phyloP scores from a whole-genome alignment of 2,888 invertebrate species.

The Drosophila austrosaltans region DNA sequence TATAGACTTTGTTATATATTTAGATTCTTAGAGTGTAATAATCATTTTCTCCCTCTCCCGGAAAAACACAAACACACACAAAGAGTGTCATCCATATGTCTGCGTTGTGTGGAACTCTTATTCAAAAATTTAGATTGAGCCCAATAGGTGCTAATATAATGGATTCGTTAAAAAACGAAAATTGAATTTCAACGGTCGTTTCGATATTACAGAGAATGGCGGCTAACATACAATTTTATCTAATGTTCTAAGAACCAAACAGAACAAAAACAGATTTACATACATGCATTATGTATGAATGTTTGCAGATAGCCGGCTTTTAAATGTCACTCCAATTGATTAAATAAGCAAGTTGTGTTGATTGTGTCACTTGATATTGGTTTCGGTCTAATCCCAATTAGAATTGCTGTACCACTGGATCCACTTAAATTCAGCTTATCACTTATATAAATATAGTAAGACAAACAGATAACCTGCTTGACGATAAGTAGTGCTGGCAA shows the following conservation, averaged over 20 bases:
- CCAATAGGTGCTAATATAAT: background rate
- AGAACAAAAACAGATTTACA: background rate
- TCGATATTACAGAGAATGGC: background rate
- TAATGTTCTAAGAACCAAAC: background rate
- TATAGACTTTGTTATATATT: constrained; percentile 42
- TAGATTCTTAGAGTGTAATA: constrained; percentile 23
- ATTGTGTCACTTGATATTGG: background rate
- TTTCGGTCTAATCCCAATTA: background rate
- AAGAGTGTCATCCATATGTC: background rate
- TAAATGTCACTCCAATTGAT: background rate
- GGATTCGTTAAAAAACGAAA: background rate
- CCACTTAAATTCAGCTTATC: background rate
- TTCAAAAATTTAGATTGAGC: no score
- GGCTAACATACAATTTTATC: background rate
- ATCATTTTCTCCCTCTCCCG: constrained; percentile 8
- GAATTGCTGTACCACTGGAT: background rate
- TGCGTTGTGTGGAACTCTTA: background rate
- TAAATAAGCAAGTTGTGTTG: background rate
- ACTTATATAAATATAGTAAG: constrained; percentile 5
- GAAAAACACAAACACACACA: background rate
- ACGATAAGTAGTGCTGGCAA: background rate
- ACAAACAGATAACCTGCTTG: background rate
- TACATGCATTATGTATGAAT: no score
- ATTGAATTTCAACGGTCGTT: background rate
- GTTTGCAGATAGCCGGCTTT: background rate